Base-by-base conservation (phyloP, 2,113 vertebrate species). In the Axis porcinus region DNA sequence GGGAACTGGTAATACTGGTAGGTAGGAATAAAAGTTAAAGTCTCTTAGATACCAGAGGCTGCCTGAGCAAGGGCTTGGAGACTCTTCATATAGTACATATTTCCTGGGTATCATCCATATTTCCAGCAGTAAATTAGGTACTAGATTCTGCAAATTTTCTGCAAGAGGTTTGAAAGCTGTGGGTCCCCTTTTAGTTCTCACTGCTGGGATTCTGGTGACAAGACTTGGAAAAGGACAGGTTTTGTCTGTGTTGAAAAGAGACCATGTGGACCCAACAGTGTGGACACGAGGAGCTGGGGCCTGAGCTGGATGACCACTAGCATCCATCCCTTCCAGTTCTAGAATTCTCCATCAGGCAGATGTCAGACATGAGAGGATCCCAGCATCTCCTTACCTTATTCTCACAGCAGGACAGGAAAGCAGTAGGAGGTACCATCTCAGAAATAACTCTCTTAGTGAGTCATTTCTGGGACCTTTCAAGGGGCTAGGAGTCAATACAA, bases 161-260 rank as follows among this genome's bases (percentile, higher is more conserved):
- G 54, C 8, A 78, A 89, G 70, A 91, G 60, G 55, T 1, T 90
- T 28, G 33, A 47, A 50, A 74, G n/a, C 28, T 55, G 23, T 45
- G 30, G 74, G 81, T 86, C 17, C 55, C 52, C 57, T 90, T 36
- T 82, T 19, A 12, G 64, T 70, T 76, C 67, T 8, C n/a, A 70
- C 40, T 88, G 47, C 89, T 89, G 78, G 47, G 13, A 81, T 78
- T 54, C 89, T 83, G 50, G 45, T 23, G 58, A 78, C 23, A 88
- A 4, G 74, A 60, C 64, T 21, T 91, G 50, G 67, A 64, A 93
- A 96, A 95, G 62, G 81, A 87, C 30, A 54, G 70, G 25, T 43
- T 95, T 79, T 58, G 25, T 78, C 19, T 89, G 19, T 78, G 78
- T 28, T 33, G 36, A 43, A 82, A 62, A n/a, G 43, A 95, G 79